phyloP scores from a whole-genome alignment of 2,797 vertebrate genomes.

The Peromyscus aztecus region DNA sequence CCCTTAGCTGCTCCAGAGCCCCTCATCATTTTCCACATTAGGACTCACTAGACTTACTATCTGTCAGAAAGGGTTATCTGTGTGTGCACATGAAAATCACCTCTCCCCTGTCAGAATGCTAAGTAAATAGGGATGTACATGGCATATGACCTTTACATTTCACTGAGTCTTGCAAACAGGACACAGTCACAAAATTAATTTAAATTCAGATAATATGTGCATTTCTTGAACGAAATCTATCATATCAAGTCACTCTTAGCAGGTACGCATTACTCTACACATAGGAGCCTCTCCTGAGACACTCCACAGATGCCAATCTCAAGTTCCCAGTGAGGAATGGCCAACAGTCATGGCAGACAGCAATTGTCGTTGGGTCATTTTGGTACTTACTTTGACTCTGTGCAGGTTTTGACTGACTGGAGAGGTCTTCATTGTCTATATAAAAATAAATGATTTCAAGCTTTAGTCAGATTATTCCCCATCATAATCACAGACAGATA shows the following conservation, averaged over 20 bases:
- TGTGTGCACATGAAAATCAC: not conserved
- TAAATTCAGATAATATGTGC: not conserved
- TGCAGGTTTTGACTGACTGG: slow-evolving; percentile 87
- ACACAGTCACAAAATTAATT: not conserved
- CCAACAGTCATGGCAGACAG: not conserved
- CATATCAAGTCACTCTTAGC: not conserved
- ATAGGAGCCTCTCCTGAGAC: not conserved
- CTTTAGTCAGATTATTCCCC: slow-evolving; percentile 19
- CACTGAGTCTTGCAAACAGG: not conserved
- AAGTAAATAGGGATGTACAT: not conserved
- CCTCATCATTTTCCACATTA: not conserved
- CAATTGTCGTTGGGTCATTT: not conserved
- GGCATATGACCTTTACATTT: not conserved
- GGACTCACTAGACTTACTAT: not conserved
- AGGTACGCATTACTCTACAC: not conserved
- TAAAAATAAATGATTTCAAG: slow-evolving; percentile 71
- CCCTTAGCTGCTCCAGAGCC: not conserved
- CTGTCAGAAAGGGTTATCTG: not conserved
- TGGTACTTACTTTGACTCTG: slow-evolving; percentile 89
- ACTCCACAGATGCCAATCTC: not conserved
- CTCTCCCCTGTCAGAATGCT: not conserved
- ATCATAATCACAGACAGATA: not conserved
- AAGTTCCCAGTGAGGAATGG: not conserved
- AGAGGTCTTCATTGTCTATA: slow-evolving; percentile 90
- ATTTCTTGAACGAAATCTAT: not conserved